phyloP scores from a whole-genome alignment of 2,797 vertebrate genomes.

The Chaetophractus vellerosus region DNA sequence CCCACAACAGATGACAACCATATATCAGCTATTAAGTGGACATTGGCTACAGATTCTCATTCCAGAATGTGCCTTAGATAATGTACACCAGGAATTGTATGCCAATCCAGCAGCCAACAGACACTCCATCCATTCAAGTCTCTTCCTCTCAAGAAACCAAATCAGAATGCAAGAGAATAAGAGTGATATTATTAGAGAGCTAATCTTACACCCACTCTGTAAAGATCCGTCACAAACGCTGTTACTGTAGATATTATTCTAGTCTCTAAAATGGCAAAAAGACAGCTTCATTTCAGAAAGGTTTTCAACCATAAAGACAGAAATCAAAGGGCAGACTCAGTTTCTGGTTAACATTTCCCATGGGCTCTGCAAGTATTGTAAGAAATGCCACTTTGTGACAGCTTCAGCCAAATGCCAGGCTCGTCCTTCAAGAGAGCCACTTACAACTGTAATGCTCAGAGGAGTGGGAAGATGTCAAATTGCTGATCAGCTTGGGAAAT shows the following conservation, averaged over 20 bases:
- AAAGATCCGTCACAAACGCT: not conserved
- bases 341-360: constrained; percentile 67
- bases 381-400: constrained; percentile 5
- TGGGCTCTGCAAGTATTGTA: not conserved
- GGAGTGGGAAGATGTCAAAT: not conserved
- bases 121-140: not conserved
- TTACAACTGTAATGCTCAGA: constrained; percentile 3
- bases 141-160: not conserved
- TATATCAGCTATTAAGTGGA: not conserved
- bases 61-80: too few relatives aligned
- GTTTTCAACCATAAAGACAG: constrained; percentile 61
- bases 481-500: not conserved
- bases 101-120: not conserved
- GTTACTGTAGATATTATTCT: constrained; percentile 11
- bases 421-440: not conserved
- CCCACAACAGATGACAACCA: constrained; percentile 9
- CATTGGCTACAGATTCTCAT: not conserved
- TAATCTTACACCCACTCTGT: constrained; percentile 32
- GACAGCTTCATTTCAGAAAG: constrained; percentile 43
- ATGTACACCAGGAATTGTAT: accelerated
- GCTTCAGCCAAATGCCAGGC: not conserved
- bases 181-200: not conserved
- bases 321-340: constrained; percentile 27
- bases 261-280: constrained; percentile 22
- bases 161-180: not conserved